Evolutionary conservation across 2,888 invertebrate species (phyloP), one percentile per base, ranked within the genome.

Genomic region (Acleris sparsana): DNA sequence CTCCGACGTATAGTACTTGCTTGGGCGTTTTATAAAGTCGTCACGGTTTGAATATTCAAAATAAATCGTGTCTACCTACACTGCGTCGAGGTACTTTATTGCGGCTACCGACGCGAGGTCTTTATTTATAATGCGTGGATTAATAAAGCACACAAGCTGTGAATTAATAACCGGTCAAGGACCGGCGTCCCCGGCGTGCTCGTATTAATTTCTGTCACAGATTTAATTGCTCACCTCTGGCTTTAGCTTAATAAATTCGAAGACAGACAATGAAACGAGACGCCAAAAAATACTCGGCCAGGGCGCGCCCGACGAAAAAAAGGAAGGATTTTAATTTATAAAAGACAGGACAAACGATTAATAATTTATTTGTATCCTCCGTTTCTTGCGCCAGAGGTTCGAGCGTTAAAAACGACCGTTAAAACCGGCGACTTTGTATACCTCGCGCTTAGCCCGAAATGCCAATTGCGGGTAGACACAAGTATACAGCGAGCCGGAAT

Each of bases 331-430:
- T 92, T 92, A 92, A 92, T 92, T 92, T 92, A 92, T 91, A 92
- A 91, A 89, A 89, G 92, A 92, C 92, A 92, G 92, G 92, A 92
- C 92, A 92, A 92, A 92, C 92, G 92, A 92, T 92, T 92, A 92
- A 92, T 92, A 92, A 92, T 92, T 92, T 92, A 92, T 92, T 92
- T 92, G 91, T 90, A 91, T 90, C 89, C 86, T 85, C 84, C 84
- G 84, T 85, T 92, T 88, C 86, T 88, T 89, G 87, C 79, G 87
- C 86, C 87, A 85, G 86, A 86, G 84, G 86, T 82, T 78, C 84
- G 86, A 88, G 91, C 92, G 92, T 92, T 92, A 91, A 92, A 90
- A 92, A 92, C 89, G 90, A 91, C 92, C 91, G 92, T 92, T 92
- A 92, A 92, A 84, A 90, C 89, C 87, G 86, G 80, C 83, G 89